phyloP scores from a whole-genome alignment of 2,113 vertebrate species.

The Sylvilagus bachmani region DNA sequence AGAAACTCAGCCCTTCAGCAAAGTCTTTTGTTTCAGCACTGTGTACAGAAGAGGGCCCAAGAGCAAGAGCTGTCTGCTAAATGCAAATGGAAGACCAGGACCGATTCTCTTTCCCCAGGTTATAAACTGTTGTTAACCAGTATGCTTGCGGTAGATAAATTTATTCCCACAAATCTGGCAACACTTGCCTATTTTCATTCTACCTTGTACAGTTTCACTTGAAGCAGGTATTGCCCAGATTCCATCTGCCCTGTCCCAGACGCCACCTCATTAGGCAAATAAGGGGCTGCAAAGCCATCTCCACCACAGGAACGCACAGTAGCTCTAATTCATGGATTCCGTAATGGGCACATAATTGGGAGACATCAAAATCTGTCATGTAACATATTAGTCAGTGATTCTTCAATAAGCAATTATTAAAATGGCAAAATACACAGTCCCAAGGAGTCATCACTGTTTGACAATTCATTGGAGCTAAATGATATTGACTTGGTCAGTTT shows the following conservation, averaged over 20 bases:
- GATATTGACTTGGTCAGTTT: constrained; percentile 24
- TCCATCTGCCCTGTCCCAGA: neutral
- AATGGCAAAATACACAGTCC: constrained; percentile 78
- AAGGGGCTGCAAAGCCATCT: neutral
- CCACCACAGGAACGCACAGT: neutral
- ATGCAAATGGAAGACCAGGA: constrained; percentile 25
- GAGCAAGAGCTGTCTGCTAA: constrained; percentile 16
- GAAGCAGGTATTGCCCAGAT: neutral
- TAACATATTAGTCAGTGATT: constrained; percentile 70
- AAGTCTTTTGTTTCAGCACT: neutral
- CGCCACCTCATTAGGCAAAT: constrained; percentile 57
- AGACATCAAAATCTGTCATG: constrained; percentile 74
- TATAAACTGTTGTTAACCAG: neutral
- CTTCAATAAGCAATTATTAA: constrained; percentile 71
- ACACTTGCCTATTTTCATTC: neutral
- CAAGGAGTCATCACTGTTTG: constrained; percentile 60
- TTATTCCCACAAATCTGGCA: constrained; percentile 31
- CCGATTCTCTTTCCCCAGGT: neutral
- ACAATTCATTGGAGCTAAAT: constrained; percentile 38
- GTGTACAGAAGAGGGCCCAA: neutral
- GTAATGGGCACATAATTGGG: constrained; percentile 49
- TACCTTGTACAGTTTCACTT: neutral
- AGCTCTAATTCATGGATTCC: constrained; percentile 63
- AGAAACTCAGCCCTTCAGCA: constrained; percentile 20
- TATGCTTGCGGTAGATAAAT: neutral